Base-by-base conservation (phyloP, 1,140 invertebrate species). In the Aphelinus certus region DNA sequence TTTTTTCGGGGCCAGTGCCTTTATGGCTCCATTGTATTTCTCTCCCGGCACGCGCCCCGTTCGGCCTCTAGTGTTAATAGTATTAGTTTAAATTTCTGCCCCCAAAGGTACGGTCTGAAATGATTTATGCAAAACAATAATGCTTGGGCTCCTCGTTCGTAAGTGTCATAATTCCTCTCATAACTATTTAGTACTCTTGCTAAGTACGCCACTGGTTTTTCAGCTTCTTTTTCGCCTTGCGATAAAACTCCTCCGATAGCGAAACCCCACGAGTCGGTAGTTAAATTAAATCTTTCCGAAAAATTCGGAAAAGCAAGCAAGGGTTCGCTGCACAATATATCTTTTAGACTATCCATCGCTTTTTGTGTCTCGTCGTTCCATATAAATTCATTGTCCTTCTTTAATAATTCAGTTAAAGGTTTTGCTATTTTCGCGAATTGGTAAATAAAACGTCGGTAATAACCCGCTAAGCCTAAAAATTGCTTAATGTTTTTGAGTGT, bases 61-160 rank as follows among this genome's bases (percentile, higher is more conserved):
- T 26, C 26, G 26, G 26, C 26, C 26, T 26, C 26, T 26, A 26
- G 26, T 26, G 26, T 26, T 26, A 26, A 0, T 26, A 26, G 26
- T 26, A 26, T 26, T 26, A 26, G 26, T 26, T 26, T 82, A 77
- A 90, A 89, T 48, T 83, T 75, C 42, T 53, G 81, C 42, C 83
- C 83, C 61, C 81, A 82, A 1, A 90, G 71, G 75, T 86, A 90
- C 6, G 79, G 78, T 66, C 80, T 61, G 68, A 88, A 88, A 56
- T 86, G 69, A 75, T 86, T 80, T 2, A 85, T 78, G 1, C 79
- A 82, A 10, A 3, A 73, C 6, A 57, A 7, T 1, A 73, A n/a
- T 6, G 62, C 53, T 46, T 57, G 62, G 55, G 43, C 65, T 58
- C 65, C 58, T 53, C 26, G 63, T 72, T 72, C 61, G 10, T 26